Base-by-base conservation (phyloP, 2,113 vertebrate species). In the Trematocara variabile region DNA sequence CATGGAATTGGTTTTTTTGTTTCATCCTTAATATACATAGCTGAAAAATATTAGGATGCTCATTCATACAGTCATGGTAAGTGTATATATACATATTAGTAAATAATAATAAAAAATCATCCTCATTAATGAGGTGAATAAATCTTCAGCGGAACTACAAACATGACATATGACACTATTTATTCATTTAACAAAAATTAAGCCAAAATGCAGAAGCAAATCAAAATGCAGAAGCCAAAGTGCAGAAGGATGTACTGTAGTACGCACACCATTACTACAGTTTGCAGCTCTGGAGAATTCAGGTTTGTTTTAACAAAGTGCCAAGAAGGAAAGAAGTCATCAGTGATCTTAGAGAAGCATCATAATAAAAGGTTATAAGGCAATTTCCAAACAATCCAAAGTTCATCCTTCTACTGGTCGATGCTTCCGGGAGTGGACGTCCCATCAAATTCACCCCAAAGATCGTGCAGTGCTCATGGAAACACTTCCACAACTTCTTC, bases 331-430 rank as follows among this genome's bases (percentile, higher is more conserved):
- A 65, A 65, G 0, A 65, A 39, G 33, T 65, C 60, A 20, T 37
- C 33, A 13, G 18, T 39, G 33, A 3, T 65, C 2, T 20, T 12
- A 39, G 33, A 39, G 60, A 65, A 22, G 60, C 34, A 65, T 39
- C 34, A 20, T 39, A n/a, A 20, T 39, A 20, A 39, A 37, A 2
- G 2, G n/a, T 39, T 39, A 39, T 65, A 0, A 5, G 34, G 11
- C 3, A 0, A 39, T 2, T 65, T 65, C 60, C 34, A 65, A 65
- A 8, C 1, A 39, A 20, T 65, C 18, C 18, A 0, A 0, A 1
- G 34, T 39, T 39, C 34, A 39, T 39, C 6, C 34, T 39, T 65
- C 33, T 65, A 22, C 10, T 39, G n/a, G 60, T 39, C 0, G 6
- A 12, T 65, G 18, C 10, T 65, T 39, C 60, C 3, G 2, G 60